These are phyloP conservation scores for Mormyrus lacerda DNA, from an alignment of 2,113 vertebrate genomes.

Conservation along the genomic window DNA sequence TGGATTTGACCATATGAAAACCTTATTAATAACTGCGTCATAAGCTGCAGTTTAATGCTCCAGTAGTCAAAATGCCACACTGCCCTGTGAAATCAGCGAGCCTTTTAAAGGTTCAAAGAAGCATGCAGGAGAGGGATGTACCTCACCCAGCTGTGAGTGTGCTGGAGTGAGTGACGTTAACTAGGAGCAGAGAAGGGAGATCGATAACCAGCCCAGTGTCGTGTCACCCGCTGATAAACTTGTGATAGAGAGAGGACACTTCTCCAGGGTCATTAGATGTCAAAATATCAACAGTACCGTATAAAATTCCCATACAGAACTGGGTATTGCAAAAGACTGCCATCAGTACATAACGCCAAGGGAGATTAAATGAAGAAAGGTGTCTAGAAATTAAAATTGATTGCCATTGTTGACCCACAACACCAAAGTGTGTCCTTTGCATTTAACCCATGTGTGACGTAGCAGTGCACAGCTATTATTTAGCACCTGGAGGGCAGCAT, in stretches of 20 bases:
- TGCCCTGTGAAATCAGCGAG: not conserved
- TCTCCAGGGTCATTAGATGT: not conserved
- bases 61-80: not conserved
- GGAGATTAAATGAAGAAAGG: not conserved
- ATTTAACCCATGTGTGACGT: not conserved
- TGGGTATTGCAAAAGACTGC: not conserved
- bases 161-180: not conserved
- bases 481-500: too few relatives aligned
- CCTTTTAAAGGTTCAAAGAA: not conserved
- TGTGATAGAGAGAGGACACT: not conserved
- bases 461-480: too few relatives aligned
- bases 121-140: not conserved
- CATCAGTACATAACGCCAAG: not conserved
- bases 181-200: not conserved
- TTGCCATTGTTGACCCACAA: not conserved
- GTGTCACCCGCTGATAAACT: not conserved
- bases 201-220: not conserved
- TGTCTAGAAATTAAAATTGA: not conserved
- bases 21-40: not conserved
- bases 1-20: not conserved
- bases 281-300: not conserved
- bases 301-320: not conserved
- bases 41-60: not conserved
- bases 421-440: not conserved
- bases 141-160: not conserved